phyloP scores from a whole-genome alignment of 2,113 vertebrate species.

The Rhombomys opimus region DNA sequence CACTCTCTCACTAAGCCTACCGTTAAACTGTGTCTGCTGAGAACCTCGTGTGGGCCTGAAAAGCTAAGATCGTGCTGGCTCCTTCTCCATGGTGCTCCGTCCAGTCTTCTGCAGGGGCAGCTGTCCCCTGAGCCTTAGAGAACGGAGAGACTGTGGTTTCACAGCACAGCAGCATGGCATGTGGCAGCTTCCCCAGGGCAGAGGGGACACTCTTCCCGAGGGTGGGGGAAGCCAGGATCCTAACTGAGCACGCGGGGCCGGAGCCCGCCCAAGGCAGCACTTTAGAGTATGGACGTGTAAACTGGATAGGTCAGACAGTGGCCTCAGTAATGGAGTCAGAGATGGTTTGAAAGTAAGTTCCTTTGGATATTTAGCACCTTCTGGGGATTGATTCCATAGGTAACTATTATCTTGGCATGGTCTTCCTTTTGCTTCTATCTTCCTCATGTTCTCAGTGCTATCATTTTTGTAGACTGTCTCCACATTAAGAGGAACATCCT shows the following conservation, averaged over 20 bases:
- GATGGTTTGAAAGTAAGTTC: not conserved
- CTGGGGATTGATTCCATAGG: not conserved
- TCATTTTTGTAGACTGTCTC: not conserved
- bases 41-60: not conserved
- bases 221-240: not conserved
- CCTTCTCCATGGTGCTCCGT: not conserved
- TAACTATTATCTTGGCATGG: no score
- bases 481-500: not conserved
- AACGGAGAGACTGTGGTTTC: not conserved
- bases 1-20: not conserved
- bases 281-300: not conserved
- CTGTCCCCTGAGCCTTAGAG: not conserved
- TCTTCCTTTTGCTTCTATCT: not conserved
- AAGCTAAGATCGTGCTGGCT: not conserved
- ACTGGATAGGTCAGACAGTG: not conserved
- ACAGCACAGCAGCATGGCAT: not conserved
- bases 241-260: not conserved
- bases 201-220: no score
- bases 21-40: not conserved
- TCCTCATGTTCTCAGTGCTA: not conserved
- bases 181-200: not conserved
- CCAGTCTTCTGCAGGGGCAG: not conserved
- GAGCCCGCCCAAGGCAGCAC: not conserved
- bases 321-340: not conserved
- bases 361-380: not conserved